These are phyloP conservation scores for Drosophila funebris DNA, from an alignment of 1,140 invertebrate genomes.

Conservation along the genomic window DNA sequence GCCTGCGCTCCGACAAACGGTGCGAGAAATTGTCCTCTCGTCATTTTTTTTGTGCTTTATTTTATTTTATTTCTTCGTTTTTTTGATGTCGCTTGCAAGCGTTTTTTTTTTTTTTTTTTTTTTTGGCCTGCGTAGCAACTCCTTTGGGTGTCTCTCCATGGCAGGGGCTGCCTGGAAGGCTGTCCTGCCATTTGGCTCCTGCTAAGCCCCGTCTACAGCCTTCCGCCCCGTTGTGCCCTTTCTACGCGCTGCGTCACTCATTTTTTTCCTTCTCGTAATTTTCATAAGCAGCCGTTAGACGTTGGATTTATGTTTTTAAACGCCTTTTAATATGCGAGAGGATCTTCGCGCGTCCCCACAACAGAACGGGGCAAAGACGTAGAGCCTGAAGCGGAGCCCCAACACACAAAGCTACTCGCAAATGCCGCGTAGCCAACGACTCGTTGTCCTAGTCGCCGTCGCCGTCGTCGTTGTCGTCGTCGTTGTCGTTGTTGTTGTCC, in stretches of 20 bases:
- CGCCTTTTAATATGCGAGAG: conserved; percentile 80
- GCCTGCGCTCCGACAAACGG: conserved; percentile 58
- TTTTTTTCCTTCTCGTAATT: conserved; percentile 81
- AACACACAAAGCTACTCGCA: conserved; percentile 78
- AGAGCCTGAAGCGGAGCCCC: not conserved
- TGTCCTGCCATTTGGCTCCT: conserved; percentile 25
- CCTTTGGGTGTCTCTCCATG: conserved; percentile 72
- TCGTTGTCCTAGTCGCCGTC: not conserved
- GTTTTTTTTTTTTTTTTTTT: conserved; percentile 58
- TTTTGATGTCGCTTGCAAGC: conserved; percentile 75
- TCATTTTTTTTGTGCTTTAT: conserved; percentile 33
- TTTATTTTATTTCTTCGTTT: conserved; percentile 34
- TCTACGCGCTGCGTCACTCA: conserved; percentile 48
- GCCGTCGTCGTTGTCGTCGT: too few species aligned
- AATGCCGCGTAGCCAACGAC: conserved; percentile 60
- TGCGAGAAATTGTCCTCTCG: conserved; percentile 80
- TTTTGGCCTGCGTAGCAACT: conserved; percentile 62
- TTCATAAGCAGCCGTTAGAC: conserved; percentile 83
- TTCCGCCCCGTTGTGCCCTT: conserved; percentile 13
- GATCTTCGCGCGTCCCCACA: conserved; percentile 72
- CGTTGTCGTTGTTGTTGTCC: too few species aligned
- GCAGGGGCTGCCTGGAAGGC: conserved; percentile 16
- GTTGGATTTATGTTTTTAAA: conserved; percentile 83
- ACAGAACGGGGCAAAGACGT: not conserved
- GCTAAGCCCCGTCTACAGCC: conserved; percentile 33